phyloP scores from a whole-genome alignment of 64 coral and sea anemone genomes.

The Anthopleura sola region DNA sequence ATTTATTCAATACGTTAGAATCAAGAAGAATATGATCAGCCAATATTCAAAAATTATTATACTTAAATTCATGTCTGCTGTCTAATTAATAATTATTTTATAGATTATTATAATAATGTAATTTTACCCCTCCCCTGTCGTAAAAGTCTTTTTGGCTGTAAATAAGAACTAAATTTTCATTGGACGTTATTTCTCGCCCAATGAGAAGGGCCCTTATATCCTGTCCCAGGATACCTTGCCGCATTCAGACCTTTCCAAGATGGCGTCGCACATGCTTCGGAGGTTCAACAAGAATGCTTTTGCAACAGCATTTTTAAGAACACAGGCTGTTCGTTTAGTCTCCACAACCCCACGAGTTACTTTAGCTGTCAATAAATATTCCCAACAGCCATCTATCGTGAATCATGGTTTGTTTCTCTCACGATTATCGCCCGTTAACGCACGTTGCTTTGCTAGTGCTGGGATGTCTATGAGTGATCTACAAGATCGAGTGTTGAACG shows the following conservation, averaged over 20 bases:
- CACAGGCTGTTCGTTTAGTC: conserved; percentile 56
- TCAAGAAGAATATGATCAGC: not conserved
- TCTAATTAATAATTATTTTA: not conserved
- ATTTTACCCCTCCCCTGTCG: not conserved
- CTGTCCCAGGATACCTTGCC: conserved; percentile 30
- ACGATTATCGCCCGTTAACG: conserved; percentile 25
- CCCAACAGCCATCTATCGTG: conserved; percentile 60
- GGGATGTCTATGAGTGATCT: conserved; percentile 71
- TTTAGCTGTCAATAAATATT: conserved; percentile 57
- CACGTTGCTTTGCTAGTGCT: conserved; percentile 56
- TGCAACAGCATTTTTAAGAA: conserved; percentile 38
- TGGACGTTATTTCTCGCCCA: not conserved
- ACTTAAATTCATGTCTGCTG: not conserved
- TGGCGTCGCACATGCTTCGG: conserved; percentile 91
- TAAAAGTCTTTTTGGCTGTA: not conserved
- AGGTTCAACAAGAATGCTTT: conserved; percentile 36
- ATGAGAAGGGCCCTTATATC: not conserved
- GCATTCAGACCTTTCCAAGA: conserved; percentile 44
- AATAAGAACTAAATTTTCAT: not conserved
- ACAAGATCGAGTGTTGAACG: conserved; percentile 79
- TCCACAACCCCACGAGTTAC: conserved; percentile 65
- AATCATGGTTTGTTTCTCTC: conserved; percentile 8
- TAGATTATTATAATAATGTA: not conserved
- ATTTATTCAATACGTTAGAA: not conserved
- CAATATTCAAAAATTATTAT: not conserved